Conservation (phyloP, 2,888 invertebrate species). For the Cerceris ruficornis region DNA sequence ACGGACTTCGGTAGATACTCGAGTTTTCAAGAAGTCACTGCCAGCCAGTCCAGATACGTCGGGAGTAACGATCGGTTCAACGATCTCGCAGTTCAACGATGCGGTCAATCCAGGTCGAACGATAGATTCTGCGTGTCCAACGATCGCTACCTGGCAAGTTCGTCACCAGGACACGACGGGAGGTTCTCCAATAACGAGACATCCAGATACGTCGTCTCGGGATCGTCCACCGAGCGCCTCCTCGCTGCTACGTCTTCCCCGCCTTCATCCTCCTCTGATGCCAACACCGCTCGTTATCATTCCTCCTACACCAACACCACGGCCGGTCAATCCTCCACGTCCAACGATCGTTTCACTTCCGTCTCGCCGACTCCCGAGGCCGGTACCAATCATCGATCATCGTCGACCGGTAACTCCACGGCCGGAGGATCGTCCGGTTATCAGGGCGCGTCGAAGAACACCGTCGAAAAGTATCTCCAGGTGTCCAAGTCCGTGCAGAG, state of each 20-base stretch:
- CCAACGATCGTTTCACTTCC: constrained; percentile 66
- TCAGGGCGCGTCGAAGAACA: constrained; percentile 58
- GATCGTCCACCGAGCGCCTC: constrained; percentile 76
- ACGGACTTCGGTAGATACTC: constrained; percentile 69
- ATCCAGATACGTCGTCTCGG: constrained; percentile 62
- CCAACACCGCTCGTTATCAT: constrained; percentile 57
- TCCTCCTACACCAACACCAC: constrained; percentile 61
- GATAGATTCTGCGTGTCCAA: constrained; percentile 69
- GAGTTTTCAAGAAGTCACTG: constrained; percentile 68
- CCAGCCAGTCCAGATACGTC: constrained; percentile 69
- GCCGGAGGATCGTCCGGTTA: constrained; percentile 33
- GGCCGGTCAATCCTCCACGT: constrained; percentile 67
- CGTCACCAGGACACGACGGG: constrained; percentile 71
- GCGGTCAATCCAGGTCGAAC: constrained; percentile 68
- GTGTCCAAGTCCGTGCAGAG: constrained; percentile 76
- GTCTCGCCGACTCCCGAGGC: constrained; percentile 62
- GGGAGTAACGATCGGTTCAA: constrained; percentile 72
- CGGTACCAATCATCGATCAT: constrained; percentile 23
- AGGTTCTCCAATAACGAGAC: constrained; percentile 44
- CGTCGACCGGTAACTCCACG: not conserved
- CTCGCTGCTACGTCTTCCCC: constrained; percentile 75
- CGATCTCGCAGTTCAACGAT: constrained; percentile 75
- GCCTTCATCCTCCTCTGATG: constrained; percentile 75
- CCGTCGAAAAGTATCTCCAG: constrained; percentile 75
- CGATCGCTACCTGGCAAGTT: constrained; percentile 72